These are phyloP conservation scores for Drosophila sturtevanti DNA, from an alignment of 1,140 invertebrate species.

Conservation along the genomic window DNA sequence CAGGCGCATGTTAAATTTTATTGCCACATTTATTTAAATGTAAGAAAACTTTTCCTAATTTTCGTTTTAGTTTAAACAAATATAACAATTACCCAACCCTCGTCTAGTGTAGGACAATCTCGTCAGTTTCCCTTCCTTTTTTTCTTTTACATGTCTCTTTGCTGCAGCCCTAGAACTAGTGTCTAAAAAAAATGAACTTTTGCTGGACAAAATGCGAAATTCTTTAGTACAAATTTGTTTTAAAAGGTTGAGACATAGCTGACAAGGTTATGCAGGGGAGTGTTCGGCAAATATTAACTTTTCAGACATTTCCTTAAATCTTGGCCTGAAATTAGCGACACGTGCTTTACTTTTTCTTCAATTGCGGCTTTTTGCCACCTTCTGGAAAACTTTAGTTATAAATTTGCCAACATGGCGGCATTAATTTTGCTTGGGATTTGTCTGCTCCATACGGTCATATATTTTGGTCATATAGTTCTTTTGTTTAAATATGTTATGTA, in stretches of 20 bases:
- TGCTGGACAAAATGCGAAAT: not conserved
- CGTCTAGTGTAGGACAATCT: constrained; percentile 1
- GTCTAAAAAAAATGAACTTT: constrained; percentile 43
- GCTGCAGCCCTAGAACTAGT: not conserved
- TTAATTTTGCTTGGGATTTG: not conserved
- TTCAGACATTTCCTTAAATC: not conserved
- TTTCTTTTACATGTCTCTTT: not conserved
- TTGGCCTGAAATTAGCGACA: constrained; percentile 4
- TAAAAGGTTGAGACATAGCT: too few relatives aligned
- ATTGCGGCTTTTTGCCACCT: constrained; percentile 3
- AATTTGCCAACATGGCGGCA: constrained; percentile 71
- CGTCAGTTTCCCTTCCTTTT: not conserved
- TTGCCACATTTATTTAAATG: not conserved
- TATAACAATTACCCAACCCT: not conserved
- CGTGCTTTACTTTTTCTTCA: constrained; percentile 21
- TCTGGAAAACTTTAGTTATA: not conserved
- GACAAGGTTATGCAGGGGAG: too few relatives aligned
- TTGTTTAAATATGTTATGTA: not conserved
- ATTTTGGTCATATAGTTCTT: not conserved
- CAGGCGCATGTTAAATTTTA: constrained; percentile 42
- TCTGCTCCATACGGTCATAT: too few relatives aligned
- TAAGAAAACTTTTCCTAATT: not conserved
- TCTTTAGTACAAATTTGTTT: constrained; percentile 19
- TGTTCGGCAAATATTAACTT: too few relatives aligned
- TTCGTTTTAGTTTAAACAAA: not conserved